Base-by-base conservation (phyloP, 2,888 invertebrate species). In the Andrena fulva region DNA sequence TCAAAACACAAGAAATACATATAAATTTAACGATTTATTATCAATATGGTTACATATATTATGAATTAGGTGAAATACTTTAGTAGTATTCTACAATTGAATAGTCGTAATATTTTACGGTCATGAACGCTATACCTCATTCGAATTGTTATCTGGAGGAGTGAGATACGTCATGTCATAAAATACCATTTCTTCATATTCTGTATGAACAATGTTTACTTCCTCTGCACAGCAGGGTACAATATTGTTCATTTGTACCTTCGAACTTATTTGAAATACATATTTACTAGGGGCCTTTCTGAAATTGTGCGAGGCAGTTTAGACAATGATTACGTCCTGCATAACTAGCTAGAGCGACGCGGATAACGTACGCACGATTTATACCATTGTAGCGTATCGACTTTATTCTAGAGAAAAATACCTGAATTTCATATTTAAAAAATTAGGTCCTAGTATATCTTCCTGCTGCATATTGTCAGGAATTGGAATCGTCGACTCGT, bases 391-490 rank as follows among this genome's bases (percentile, higher is more conserved):
- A 0, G 7, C 20, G 2, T 7, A 42, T 59, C 7, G n/a, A 78
- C 10, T 63, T n/a, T 66, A 24, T 27, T 31, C 29, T 29, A 52
- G 27, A 10, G 31, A 33, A 50, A 7, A n/a, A 62, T 85, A 83
- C 85, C 85, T 77, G 16, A 48, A 67, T 59, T 68, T 76, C 52
- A 2, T 60, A 60, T 82, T 54, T n/a, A 52, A 31, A 16, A 35
- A 31, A n/a, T 62, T 60, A 27, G 60, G 5, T 35, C 68, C 8
- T n/a, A 74, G 50, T n/a, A 72, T 16, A 63, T 71, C 59, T 59
- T 59, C 8, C 5, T 20, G 3, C 7, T 48, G 31, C n/a, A 60
- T 8, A 80, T 50, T 35, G n/a, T 75, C 48, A 52, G 48, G 7
- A 48, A 8, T n/a, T 59, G n/a, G 29, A 62, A 33, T 48, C 56